A percentile compares a stretch with the other conserved stretches of the same genome.
Evolutionary conservation across 1,140 invertebrate genomes (phyloP).

Genomic region (Psix sp.): DNA sequence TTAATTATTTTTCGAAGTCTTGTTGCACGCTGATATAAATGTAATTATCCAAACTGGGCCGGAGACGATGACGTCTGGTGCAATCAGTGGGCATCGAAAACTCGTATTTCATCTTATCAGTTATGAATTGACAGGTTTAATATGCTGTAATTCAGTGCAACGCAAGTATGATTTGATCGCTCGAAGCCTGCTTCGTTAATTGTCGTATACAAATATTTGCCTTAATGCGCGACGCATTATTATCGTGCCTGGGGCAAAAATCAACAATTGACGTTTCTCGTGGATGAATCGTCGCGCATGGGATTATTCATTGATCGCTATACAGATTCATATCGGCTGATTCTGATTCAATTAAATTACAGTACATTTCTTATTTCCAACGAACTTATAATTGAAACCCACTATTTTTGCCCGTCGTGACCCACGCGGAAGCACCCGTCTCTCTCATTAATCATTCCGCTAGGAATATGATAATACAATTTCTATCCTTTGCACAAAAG

Average conservation of each 20-base stretch:
- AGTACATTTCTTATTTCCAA: constrained; percentile 32
- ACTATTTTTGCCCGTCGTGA: constrained; percentile 19
- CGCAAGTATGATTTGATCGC: constrained; percentile 42
- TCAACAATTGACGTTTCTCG: constrained; percentile 22
- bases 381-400: constrained; percentile 35
- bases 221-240: constrained; percentile 45
- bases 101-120: constrained; percentile 59
- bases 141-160: constrained; percentile 52
- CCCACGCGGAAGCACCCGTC: constrained; percentile 9
- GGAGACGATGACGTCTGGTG: constrained; percentile 39
- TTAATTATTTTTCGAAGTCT: constrained; percentile 57
- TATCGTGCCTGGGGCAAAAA: constrained; percentile 36
- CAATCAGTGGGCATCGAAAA: constrained; percentile 31
- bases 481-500: constrained; percentile 37
- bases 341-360: constrained; percentile 57
- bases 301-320: constrained; percentile 43
- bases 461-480: constrained; percentile 55
- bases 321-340: constrained; percentile 39
- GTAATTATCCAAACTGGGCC: constrained; percentile 41
- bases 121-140: constrained; percentile 56
- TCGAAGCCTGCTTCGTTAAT: constrained; percentile 47
- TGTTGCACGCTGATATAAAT: constrained; percentile 32
- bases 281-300: constrained; percentile 45
- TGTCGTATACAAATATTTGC: constrained; percentile 57
- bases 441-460: constrained; percentile 38